Evolutionary conservation across 2,888 invertebrate genomes (phyloP).

Genomic region (Leucophenga maculata): DNA sequence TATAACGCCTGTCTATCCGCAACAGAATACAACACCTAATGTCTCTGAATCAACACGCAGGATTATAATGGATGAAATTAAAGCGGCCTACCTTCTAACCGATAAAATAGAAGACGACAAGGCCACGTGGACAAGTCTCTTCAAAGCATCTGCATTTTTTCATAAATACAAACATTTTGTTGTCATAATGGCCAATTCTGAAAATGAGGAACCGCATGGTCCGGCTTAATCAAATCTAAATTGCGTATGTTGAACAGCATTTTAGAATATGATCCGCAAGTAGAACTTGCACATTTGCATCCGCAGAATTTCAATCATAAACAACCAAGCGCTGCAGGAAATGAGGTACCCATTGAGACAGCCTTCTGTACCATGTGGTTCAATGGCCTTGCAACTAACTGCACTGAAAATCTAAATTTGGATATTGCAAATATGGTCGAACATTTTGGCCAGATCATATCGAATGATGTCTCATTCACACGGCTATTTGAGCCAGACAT

Average conservation of each 20-base stretch:
- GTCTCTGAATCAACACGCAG: constrained; percentile 90
- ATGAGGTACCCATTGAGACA: too few species aligned
- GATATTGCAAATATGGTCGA: too few species aligned
- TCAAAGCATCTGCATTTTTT: constrained; percentile 92
- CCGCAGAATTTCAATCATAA: too few species aligned
- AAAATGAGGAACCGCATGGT: constrained; percentile 79
- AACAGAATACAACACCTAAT: constrained; percentile 98
- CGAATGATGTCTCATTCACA: too few species aligned
- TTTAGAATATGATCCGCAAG: too few species aligned
- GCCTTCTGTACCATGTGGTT: too few species aligned
- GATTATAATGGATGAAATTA: constrained; percentile 91
- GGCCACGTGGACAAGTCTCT: constrained; percentile 87
- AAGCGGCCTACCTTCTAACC: constrained; percentile 79
- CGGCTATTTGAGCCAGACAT: too few species aligned
- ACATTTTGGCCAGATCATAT: too few species aligned
- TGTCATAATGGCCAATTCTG: not conserved
- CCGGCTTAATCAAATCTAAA: constrained; percentile 93
- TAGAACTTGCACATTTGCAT: too few species aligned
- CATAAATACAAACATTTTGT: constrained; percentile 75
- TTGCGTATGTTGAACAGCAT: not conserved
- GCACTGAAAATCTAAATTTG: too few species aligned
- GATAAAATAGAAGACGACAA: constrained; percentile 87
- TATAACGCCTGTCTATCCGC: constrained; percentile 97
- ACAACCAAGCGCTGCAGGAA: too few species aligned
- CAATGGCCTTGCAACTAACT: too few species aligned